Evolutionary conservation across 2,888 invertebrate genomes (phyloP).

Genomic region (Troglohyphantes excavatus): DNA sequence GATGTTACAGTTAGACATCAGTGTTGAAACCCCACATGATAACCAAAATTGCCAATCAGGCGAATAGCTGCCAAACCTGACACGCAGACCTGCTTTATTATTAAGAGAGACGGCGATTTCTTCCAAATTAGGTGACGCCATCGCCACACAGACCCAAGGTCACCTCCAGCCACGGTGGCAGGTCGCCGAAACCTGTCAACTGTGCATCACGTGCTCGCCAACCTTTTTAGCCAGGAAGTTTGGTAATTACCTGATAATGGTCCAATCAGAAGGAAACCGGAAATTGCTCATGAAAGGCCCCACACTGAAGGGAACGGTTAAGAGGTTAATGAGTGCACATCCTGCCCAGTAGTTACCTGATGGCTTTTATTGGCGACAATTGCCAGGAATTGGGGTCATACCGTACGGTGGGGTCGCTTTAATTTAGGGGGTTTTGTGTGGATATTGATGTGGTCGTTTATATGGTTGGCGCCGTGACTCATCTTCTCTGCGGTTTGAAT

Average conservation of each 20-base stretch:
- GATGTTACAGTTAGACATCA: too few species aligned
- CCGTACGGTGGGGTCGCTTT: conserved; percentile 31
- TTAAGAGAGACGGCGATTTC: conserved; percentile 37
- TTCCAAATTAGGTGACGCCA: conserved; percentile 70
- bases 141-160: conserved; percentile 46
- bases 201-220: conserved; percentile 26
- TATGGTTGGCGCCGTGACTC: conserved; percentile 46
- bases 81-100: conserved; percentile 55
- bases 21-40: background rate
- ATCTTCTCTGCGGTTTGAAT: background rate
- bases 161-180: conserved; percentile 59
- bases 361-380: conserved; percentile 67
- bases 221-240: conserved; percentile 63
- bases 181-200: conserved; percentile 63
- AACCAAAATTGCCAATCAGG: conserved; percentile 21
- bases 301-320: conserved; percentile 44
- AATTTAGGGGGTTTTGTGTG: conserved; percentile 58
- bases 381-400: conserved; percentile 58
- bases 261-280: conserved; percentile 54
- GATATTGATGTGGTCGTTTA: conserved; percentile 52
- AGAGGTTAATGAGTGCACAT: conserved; percentile 77
- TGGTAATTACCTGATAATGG: conserved; percentile 77
- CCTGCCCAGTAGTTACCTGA: conserved; percentile 66
- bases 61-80: conserved; percentile 49
- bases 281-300: conserved; percentile 64